Evolutionary conservation across 1,140 invertebrate species (phyloP), one percentile per base, ranked within the genome.

Genomic region (Macrostomum lignano): DNA sequence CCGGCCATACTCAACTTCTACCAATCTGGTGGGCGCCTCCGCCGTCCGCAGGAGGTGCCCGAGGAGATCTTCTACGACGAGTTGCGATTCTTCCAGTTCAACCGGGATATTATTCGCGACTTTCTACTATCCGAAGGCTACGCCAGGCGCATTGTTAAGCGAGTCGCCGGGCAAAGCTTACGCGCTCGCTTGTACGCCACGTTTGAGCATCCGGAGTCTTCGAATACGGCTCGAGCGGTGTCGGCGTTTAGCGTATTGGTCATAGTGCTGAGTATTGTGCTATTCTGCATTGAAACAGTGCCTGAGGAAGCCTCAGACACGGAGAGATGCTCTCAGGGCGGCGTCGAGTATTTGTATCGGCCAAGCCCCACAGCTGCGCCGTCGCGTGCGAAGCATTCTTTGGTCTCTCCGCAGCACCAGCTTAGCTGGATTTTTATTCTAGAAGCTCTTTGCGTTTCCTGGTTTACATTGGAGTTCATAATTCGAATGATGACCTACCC

Each of bases 151-250:
- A 42, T 48, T 24, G 44, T 44, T 34, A 43, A 45, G 6, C 35
- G 45, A 26, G 37, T 53, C 14, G 52, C 54, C n/a, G 45, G 45
- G 15, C 77, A 81, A 64, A 73, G 82, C 63, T 71, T 77, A 54
- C 76, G 86, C 61, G 69, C 76, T 52, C 82, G 81, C 67, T 69
- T 88, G n/a, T 91, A 81, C 81, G 64, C 88, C 60, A 64, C 88
- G 49, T 84, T 88, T 64, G 79, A 91, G 63, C 86, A 86, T 26
- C 81, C 81, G 38, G 82, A 91, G 65, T 81, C 76, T 61, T 88
- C 79, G 46, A 76, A 86, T 62, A 74, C 75, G 46, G 82, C 82
- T 45, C 69, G 81, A 45, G 74, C 88, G 44, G 75, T 91, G 54
- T 82, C 82, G 54, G 84, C 86, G 62, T 84, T 91, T 57, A 88